These are phyloP conservation scores for Globia sparganii DNA, from an alignment of 2,888 invertebrate species.

Conservation along the genomic window DNA sequence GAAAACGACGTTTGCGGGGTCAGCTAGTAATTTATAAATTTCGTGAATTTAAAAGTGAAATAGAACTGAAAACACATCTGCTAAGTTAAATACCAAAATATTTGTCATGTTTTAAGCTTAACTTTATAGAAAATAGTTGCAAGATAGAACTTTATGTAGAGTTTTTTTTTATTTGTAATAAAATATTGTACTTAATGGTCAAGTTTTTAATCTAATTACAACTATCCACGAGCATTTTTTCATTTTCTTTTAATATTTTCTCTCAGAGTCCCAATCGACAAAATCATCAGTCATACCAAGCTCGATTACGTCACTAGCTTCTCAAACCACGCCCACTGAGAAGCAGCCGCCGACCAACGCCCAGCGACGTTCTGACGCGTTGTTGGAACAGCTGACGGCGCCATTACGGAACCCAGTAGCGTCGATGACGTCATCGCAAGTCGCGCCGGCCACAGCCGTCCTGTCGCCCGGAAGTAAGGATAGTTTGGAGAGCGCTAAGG, in stretches of 20 bases:
- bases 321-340: slow-evolving; percentile 80
- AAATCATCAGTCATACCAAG: slow-evolving; percentile 85
- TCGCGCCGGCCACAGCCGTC: slow-evolving; percentile 72
- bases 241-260: not conserved
- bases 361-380: slow-evolving; percentile 86
- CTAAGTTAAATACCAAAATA: too few species aligned
- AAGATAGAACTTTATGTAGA: not conserved
- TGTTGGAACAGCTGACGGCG: slow-evolving; percentile 86
- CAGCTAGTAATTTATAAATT: not conserved
- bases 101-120: not conserved
- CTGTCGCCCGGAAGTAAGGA: slow-evolving; percentile 84
- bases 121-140: not conserved
- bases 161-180: not conserved
- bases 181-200: not conserved
- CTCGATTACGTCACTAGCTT: slow-evolving; percentile 84
- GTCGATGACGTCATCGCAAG: slow-evolving; percentile 73
- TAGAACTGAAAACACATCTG: not conserved
- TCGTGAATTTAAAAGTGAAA: not conserved
- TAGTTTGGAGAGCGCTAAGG: slow-evolving; percentile 81
- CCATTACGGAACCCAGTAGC: slow-evolving; percentile 82
- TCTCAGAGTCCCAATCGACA: slow-evolving; percentile 81
- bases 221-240: not conserved
- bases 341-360: slow-evolving; percentile 84
- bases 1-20: too few species aligned
- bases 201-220: not conserved